A percentile compares a stretch with the other conserved stretches of the same genome.
These are phyloP conservation scores for Leptosomus discolor DNA, from an alignment of 2,113 vertebrate genomes.

Conservation along the genomic window DNA sequence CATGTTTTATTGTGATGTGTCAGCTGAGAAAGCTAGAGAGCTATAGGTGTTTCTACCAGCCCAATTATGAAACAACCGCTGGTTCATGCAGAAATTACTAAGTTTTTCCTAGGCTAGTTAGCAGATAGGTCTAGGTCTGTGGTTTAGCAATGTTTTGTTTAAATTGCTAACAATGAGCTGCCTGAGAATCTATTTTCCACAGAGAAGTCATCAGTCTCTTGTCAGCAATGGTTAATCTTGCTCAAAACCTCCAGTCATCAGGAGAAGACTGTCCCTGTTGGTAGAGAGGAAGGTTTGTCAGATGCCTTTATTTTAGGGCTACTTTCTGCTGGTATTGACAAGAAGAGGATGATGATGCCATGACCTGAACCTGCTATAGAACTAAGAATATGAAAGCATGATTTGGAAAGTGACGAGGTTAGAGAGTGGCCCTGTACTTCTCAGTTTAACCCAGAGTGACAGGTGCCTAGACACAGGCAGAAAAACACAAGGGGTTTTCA, in stretches of 20 bases:
- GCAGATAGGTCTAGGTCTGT: not conserved
- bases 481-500: not conserved
- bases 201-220: not conserved
- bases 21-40: constrained; percentile 26
- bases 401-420: not conserved
- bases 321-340: not conserved
- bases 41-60: constrained; percentile 32
- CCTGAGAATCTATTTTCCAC: not conserved
- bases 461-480: not conserved
- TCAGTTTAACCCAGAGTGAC: not conserved
- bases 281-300: not conserved
- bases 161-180: not conserved
- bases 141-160: not conserved
- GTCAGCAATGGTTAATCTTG: not conserved
- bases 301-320: not conserved
- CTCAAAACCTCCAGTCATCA: not conserved
- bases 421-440: not conserved
- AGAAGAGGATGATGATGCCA: not conserved
- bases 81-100: constrained; percentile 26
- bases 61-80: not conserved
- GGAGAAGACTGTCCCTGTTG: not conserved
- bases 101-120: constrained; percentile 38
- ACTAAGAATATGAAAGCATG: not conserved
- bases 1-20: constrained; percentile 54
- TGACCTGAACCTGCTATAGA: not conserved